Conservation (phyloP, 2,113 vertebrate genomes). For the Ceratotherium simum region DNA sequence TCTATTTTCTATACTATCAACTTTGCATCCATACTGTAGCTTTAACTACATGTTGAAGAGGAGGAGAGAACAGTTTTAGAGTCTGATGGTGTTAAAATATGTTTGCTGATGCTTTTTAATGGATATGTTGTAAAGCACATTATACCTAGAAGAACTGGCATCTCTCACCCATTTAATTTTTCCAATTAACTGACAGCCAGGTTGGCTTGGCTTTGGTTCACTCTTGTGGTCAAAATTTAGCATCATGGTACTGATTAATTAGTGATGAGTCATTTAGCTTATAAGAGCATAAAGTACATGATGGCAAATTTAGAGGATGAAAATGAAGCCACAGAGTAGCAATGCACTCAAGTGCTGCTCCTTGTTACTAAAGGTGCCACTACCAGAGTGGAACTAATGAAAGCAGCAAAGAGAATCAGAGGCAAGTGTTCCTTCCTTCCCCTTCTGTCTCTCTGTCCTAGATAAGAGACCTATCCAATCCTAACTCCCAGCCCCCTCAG, state of each 20-base stretch:
- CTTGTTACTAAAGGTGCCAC: constrained; percentile 52
- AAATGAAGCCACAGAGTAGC: constrained; percentile 45
- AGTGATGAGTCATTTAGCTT: constrained; percentile 70
- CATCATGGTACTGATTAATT: constrained; percentile 69
- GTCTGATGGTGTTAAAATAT: not conserved
- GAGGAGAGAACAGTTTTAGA: not conserved
- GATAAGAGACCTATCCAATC: not conserved
- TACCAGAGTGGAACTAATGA: not conserved
- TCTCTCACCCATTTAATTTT: constrained; percentile 48
- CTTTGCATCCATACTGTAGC: not conserved
- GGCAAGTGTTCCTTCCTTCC: not conserved
- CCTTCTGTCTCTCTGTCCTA: not conserved
- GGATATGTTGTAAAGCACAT: not conserved
- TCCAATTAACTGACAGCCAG: constrained; percentile 70
- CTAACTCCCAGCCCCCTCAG: not conserved
- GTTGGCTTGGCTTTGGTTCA: constrained; percentile 64
- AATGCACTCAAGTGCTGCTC: not conserved
- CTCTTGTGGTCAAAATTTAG: constrained; percentile 52
- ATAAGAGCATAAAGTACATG: constrained; percentile 45
- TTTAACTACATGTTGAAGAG: not conserved
- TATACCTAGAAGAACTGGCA: constrained; percentile 42
- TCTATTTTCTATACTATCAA: not conserved
- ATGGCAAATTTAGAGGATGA: constrained; percentile 49
- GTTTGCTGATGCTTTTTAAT: constrained; percentile 52
- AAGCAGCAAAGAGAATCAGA: not conserved